Base-by-base conservation (phyloP, 92 coral and sea anemone species). In the Parazoanthus swiftii region DNA sequence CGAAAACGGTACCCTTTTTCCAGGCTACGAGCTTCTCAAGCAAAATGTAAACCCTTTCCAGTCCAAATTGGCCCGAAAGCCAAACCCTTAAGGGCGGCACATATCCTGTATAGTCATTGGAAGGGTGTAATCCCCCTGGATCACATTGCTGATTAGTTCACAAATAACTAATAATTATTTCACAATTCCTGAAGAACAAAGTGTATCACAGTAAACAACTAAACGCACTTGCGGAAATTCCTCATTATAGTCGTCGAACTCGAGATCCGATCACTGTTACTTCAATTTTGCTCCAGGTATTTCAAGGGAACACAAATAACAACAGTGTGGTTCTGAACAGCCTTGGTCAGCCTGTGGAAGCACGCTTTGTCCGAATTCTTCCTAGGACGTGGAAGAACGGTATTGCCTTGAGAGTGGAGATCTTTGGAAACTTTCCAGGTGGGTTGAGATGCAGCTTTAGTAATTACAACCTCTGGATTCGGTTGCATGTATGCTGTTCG, bases 321-420 rank as follows among this genome's bases (percentile, higher is more conserved):
- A 91, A 97, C 85, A 88, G 95, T 15, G 93, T 95, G 10, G 95
- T 92, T 36, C 80, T 95, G 72, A 93, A 95, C 82, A 97, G 98
- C 80, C 85, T 97, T 74, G 82, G 89, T 42, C 86, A 83, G 46
- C 95, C 99, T 42, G 89, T 94, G 76, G 91, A 93, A 81, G 92
- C 99, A 16, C 96, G 96, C 26, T 95, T 88, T 82, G 90, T 97
- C 29, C 93, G 99, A 68, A 92, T 97, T 79, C 86, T 86, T 37
- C 99, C 99, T 18, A 90, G 92, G 85, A 88, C 96, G 6, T 97
- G 99, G 99, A 93, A 93, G 59, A 97, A 91, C 88, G 94, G 97
- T 18, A 95, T 97, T 66, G 99, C 98, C 16, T 89, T 97, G 94
- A 89, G 99, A 81, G 95, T 90, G 67, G 99, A 97, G 86, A 93